phyloP scores from a whole-genome alignment of 1,140 invertebrate species.

The Drosophila paulistorum region DNA sequence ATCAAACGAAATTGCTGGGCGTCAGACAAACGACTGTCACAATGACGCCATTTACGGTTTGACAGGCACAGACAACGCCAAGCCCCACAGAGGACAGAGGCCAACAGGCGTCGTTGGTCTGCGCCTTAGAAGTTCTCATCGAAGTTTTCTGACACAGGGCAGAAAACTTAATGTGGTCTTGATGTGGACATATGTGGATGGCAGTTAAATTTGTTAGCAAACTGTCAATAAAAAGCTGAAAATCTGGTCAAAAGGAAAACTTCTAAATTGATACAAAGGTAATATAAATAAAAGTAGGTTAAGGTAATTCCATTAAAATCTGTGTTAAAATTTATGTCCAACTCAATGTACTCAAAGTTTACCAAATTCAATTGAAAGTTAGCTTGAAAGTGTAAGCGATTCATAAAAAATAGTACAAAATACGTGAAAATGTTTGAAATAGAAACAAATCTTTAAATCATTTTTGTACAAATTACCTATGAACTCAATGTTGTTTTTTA shows the following conservation, averaged over 20 bases:
- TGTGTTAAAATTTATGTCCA: not conserved
- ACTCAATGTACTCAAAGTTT: not conserved
- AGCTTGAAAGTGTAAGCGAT: not conserved
- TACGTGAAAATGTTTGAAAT: no score
- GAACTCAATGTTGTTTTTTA: no score
- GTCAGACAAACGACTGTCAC: conserved; percentile 42
- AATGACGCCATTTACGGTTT: conserved; percentile 60
- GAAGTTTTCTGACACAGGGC: conserved; percentile 1
- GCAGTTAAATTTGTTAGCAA: conserved; percentile 19
- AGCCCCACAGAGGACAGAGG: not conserved
- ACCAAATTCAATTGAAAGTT: conserved; percentile 1
- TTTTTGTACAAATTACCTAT: no score
- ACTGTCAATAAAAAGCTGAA: conserved; percentile 13
- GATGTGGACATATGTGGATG: conserved; percentile 16
- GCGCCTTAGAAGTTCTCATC: conserved; percentile 7
- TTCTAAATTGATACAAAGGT: conserved; percentile 9
- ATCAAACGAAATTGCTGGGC: conserved; percentile 43
- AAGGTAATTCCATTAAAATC: not conserved
- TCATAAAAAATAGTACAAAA: no score
- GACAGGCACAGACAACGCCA: conserved; percentile 1
- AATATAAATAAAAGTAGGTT: not conserved
- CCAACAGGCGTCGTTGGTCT: conserved; percentile 14
- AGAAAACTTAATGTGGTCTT: not conserved
- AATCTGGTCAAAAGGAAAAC: conserved; percentile 5
- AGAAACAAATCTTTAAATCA: no score